phyloP scores from a whole-genome alignment of 2,888 invertebrate species.

The Rotaria socialis region DNA sequence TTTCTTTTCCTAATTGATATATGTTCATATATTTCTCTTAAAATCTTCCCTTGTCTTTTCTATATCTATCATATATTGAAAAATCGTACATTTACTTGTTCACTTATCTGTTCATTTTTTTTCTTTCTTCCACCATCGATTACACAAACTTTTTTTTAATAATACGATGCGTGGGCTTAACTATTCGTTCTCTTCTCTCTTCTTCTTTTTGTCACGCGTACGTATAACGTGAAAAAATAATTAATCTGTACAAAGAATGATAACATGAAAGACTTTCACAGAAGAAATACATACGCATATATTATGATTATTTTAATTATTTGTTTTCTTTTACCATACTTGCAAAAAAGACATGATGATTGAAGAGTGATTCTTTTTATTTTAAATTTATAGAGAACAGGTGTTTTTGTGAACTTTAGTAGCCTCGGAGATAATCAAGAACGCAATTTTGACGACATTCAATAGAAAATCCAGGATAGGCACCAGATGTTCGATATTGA shows the following conservation, averaged over 20 bases:
- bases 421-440: too few relatives aligned
- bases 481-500: too few relatives aligned
- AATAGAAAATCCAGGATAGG: too few relatives aligned
- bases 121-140: not conserved
- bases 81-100: not conserved
- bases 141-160: too few relatives aligned
- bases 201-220: slow-evolving; percentile 2
- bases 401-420: too few relatives aligned
- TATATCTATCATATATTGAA: too few relatives aligned
- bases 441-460: too few relatives aligned
- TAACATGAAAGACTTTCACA: not conserved
- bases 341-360: not conserved
- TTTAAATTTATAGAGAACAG: too few relatives aligned
- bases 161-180: not conserved
- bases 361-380: not conserved
- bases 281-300: slow-evolving; percentile 18
- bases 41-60: not conserved
- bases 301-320: not conserved
- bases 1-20: slow-evolving; percentile 5
- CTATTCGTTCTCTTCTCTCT: not conserved
- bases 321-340: not conserved
- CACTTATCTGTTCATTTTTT: not conserved
- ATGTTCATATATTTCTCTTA: not conserved
- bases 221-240: slow-evolving; percentile 26
- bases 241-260: slow-evolving; percentile 22